Percentiles rank a stretch among this genome's conserved stretches.
Evolutionary conservation across 2,113 vertebrate genomes (phyloP).

Genomic region (Crocuta crocuta): DNA sequence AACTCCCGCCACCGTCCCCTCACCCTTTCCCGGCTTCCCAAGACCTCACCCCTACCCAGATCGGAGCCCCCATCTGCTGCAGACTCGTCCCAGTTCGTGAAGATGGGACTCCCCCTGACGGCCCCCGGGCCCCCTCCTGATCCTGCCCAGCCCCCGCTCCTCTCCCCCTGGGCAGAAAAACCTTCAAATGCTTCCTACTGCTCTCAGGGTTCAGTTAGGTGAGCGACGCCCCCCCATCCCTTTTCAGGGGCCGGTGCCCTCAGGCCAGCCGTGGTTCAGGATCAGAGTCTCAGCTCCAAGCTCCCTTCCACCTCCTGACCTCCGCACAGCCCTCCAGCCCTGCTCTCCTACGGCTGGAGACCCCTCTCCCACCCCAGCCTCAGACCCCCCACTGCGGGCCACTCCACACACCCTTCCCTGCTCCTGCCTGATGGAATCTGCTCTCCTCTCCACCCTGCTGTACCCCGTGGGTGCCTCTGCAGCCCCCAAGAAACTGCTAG

Average conservation of each 20-base stretch:
- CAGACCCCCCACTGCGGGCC: not conserved
- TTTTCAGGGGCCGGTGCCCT: not conserved
- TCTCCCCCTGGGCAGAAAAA: not conserved
- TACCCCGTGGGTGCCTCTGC: not conserved
- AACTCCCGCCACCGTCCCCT: accelerated
- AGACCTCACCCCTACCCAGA: not conserved
- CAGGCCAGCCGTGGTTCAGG: not conserved
- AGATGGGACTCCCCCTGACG: not conserved
- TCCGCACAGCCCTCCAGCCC: not conserved
- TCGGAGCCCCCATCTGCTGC: too few relatives aligned
- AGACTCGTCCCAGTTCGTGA: not conserved
- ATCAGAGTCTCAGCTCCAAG: not conserved
- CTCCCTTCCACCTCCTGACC: not conserved
- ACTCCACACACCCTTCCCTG: not conserved
- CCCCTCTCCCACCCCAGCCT: not conserved
- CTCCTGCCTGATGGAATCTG: not conserved
- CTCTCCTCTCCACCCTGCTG: not conserved
- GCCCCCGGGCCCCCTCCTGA: not conserved
- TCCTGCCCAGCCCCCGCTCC: too few relatives aligned
- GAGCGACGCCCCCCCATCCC: not conserved
- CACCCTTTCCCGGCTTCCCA: not conserved
- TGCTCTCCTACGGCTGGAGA: too few relatives aligned
- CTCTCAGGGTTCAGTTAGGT: not conserved
- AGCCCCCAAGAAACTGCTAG: not conserved
- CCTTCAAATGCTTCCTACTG: not conserved